Evolutionary conservation across 2,888 invertebrate genomes (phyloP), one percentile per base, ranked within the genome.

Genomic region (Pedicia rivosa): DNA sequence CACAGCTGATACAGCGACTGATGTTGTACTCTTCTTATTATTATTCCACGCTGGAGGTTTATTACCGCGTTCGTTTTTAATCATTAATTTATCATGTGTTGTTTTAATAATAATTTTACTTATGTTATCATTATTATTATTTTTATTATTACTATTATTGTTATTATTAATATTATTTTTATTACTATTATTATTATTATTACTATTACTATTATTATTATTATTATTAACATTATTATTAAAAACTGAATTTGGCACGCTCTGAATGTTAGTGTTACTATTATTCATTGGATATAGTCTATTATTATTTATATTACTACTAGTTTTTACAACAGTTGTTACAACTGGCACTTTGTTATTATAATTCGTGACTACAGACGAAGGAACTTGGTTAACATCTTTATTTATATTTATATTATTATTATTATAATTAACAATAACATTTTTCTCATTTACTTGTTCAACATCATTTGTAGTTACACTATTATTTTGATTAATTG

Each of bases 71-170:
- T 35, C 31, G 32, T n/a, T 35, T 35, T 40, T 35, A 14, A 38
- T 39, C 24, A 36, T 32, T 14, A 39, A 16, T 26, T 39, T 38
- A 12, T 40, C 40, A 17, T 35, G 31, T n/a, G 27, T 28, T n/a
- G 29, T 29, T 26, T 31, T 38, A n/a, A 25, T 27, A 31, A 38
- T 10, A 19, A 35, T 35, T 35, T 40, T 38, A n/a, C 35, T 24
- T 24, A 17, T 26, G 22, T 37, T 31, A 22, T 36, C 24, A 15
- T 14, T 35, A 17, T 17, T 42, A 38, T 12, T 37, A 38, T 15
- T 41, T 39, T 16, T 27, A 27, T 12, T 12, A 27, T 27, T 27
- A 27, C 7, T 13, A 35, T 31, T 31, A 31, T 19, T 30, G 14
- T 34, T 34, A 34, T 34, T 34, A 34, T 34, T 34, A 24, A 14